Conservation (phyloP, 2,113 vertebrate genomes). For the Centropus bengalensis region DNA sequence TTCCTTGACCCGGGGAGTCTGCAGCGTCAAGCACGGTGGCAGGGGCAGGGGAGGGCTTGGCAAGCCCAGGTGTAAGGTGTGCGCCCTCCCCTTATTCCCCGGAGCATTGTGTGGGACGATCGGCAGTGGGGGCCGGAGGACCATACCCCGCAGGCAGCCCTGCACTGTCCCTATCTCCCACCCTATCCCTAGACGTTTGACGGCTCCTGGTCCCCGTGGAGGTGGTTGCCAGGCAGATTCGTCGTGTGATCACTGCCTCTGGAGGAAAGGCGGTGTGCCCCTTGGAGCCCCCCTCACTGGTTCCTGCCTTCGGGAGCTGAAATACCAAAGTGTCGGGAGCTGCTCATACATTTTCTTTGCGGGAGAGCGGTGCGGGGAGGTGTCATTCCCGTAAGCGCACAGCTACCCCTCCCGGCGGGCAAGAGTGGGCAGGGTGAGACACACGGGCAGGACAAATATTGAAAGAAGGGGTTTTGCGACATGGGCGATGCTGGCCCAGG, state of each 20-base stretch:
- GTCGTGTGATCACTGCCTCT: background rate
- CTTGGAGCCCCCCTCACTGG: background rate
- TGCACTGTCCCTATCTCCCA: background rate
- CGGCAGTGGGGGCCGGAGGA: background rate
- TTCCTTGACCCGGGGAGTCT: background rate
- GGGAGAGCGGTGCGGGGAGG: background rate
- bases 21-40: background rate
- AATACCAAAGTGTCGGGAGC: background rate
- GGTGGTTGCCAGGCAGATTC: background rate
- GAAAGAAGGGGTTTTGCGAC: background rate
- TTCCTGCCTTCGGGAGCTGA: background rate
- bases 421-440: background rate
- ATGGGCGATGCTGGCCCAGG: background rate
- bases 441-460: background rate
- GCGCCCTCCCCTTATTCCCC: too few species aligned
- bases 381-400: background rate
- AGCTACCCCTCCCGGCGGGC: too few species aligned
- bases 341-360: background rate
- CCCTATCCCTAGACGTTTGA: background rate
- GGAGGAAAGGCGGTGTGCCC: background rate
- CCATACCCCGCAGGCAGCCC: background rate
- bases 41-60: background rate
- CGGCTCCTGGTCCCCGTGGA: background rate
- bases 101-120: background rate
- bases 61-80: background rate